These are phyloP conservation scores for Thalassophryne amazonica DNA, from an alignment of 2,797 vertebrate species.

Conservation along the genomic window DNA sequence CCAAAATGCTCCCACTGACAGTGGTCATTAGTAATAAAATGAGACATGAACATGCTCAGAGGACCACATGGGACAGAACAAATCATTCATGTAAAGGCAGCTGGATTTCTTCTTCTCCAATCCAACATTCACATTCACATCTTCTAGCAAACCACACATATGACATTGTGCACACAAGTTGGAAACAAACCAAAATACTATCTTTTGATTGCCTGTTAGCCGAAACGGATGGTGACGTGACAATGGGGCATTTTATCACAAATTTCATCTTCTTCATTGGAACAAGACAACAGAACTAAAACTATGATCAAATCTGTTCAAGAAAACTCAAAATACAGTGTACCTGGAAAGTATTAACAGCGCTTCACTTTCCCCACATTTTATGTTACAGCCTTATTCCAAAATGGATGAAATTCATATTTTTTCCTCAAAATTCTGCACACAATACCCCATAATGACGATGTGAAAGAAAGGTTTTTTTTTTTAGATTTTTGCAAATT, in stretches of 20 bases:
- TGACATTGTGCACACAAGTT: constrained; percentile 11
- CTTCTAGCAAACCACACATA: constrained; percentile 35
- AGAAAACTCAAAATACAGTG: too few species aligned
- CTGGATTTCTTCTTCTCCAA: constrained; percentile 41
- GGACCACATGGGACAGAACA: constrained; percentile 20
- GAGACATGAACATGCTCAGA: neutral
- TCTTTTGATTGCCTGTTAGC: constrained; percentile 5
- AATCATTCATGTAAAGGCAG: constrained; percentile 43
- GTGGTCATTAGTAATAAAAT: constrained; percentile 3
- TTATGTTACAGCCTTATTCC: too few species aligned
- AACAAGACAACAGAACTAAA: constrained; percentile 10
- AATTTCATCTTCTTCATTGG: neutral
- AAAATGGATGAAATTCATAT: too few species aligned
- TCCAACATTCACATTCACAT: constrained; percentile 32
- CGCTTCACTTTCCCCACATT: too few species aligned
- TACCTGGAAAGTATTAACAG: too few species aligned
- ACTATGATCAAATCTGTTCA: too few species aligned
- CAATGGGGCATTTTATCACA: constrained; percentile 2
- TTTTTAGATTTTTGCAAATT: too few species aligned
- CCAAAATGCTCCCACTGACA: constrained; percentile 14
- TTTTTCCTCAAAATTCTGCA: too few species aligned
- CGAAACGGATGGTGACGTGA: constrained; percentile 22
- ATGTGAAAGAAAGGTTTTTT: too few species aligned
- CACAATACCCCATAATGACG: too few species aligned
- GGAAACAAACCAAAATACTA: constrained; percentile 13